These are phyloP conservation scores for Tretioscincus oriximinensis DNA, from an alignment of 2,113 vertebrate species.

Conservation along the genomic window DNA sequence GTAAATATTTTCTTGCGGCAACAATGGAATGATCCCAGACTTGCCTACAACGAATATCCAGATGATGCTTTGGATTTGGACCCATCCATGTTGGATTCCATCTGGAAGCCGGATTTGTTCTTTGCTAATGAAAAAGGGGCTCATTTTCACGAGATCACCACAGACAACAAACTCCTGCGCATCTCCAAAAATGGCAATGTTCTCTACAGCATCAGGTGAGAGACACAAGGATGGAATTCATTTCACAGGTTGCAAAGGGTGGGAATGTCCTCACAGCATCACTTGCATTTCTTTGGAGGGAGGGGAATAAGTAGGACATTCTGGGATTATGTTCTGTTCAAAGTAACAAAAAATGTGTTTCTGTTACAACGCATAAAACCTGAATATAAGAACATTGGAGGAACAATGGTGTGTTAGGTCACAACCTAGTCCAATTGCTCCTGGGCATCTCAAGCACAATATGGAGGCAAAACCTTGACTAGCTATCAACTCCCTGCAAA, in stretches of 20 bases:
- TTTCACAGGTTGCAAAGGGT: neutral
- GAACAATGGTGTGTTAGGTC: too few species aligned
- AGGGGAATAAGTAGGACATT: neutral
- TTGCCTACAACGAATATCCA: conserved; percentile 96
- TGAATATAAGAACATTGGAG: too few species aligned
- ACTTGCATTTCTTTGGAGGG: neutral
- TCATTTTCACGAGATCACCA: conserved; percentile 98
- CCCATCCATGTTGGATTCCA: conserved; percentile 98
- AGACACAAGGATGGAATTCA: neutral
- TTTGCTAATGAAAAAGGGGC: conserved; percentile 98
- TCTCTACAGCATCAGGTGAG: conserved; percentile 96
- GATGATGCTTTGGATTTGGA: conserved; percentile 96
- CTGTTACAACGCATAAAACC: neutral
- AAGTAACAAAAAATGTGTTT: neutral
- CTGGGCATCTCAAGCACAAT: too few species aligned
- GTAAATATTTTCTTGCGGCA: conserved; percentile 98
- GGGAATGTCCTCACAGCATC: neutral
- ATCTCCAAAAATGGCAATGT: conserved; percentile 96
- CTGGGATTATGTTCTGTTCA: neutral
- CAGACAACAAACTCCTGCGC: conserved; percentile 96
- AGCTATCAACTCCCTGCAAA: too few species aligned
- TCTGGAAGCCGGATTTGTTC: conserved; percentile 99
- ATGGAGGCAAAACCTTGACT: too few species aligned
- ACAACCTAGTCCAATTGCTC: too few species aligned
- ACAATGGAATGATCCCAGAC: conserved; percentile 97